phyloP scores from a whole-genome alignment of 2,797 vertebrate genomes.

The Coregonus suidteri region DNA sequence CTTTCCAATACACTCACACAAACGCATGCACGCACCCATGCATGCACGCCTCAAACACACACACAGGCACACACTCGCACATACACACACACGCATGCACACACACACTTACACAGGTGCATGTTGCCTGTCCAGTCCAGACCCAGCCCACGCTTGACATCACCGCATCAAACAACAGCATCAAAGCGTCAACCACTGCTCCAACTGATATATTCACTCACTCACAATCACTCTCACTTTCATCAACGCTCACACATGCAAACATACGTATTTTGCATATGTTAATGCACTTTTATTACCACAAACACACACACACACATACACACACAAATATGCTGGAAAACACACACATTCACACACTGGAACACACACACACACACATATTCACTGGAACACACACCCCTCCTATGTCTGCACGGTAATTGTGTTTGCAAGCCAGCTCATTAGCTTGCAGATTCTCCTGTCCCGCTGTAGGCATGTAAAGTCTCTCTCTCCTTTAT shows the following conservation, averaged over 20 bases:
- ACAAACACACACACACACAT: slow-evolving; percentile 6
- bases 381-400: neutral
- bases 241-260: neutral
- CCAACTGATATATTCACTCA: neutral
- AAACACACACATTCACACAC: slow-evolving; percentile 20
- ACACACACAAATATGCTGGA: neutral
- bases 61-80: neutral
- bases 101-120: slow-evolving; percentile 3
- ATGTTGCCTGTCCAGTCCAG: neutral
- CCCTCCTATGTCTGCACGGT: slow-evolving; percentile 34
- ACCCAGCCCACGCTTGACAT: neutral
- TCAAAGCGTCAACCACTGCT: neutral
- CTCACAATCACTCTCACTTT: slow-evolving; percentile 11
- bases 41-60: neutral
- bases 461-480: slow-evolving; percentile 34
- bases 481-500: slow-evolving; percentile 10
- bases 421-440: slow-evolving; percentile 54
- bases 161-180: neutral
- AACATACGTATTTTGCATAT: neutral
- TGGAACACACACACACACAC: neutral
- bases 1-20: neutral
- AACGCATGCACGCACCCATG: neutral
- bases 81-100: neutral
- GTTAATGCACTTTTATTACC: neutral
- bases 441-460: slow-evolving; percentile 50